phyloP scores from a whole-genome alignment of 2,113 vertebrate species.

The Hiodon alosoides region DNA sequence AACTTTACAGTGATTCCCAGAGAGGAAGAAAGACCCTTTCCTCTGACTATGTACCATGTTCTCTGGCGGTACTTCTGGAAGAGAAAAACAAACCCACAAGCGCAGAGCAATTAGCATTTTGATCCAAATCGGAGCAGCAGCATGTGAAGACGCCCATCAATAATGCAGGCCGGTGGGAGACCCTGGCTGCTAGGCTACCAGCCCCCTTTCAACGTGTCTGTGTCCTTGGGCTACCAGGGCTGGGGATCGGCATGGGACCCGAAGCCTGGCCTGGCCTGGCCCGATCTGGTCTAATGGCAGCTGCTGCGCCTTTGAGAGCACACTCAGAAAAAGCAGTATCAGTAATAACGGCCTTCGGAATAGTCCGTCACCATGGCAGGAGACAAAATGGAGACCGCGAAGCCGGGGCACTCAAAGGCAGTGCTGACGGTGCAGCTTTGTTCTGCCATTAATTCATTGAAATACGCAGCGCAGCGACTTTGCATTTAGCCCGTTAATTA shows the following conservation, averaged over 20 bases:
- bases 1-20: too few relatives aligned
- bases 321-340: slow-evolving; percentile 52
- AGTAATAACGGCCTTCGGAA: slow-evolving; percentile 33
- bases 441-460: not conserved
- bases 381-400: slow-evolving; percentile 38
- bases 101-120: slow-evolving; percentile 43
- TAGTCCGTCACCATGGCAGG: slow-evolving; percentile 30
- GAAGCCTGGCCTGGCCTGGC: slow-evolving; percentile 20
- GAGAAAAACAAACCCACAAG: slow-evolving; percentile 28
- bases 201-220: slow-evolving; percentile 1
- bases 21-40: not conserved
- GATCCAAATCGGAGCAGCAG: slow-evolving; percentile 38
- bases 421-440: not conserved
- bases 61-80: not conserved
- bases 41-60: not conserved
- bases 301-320: slow-evolving; percentile 37
- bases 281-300: slow-evolving; percentile 42
- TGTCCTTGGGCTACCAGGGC: slow-evolving; percentile 32
- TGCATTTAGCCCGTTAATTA: too few relatives aligned
- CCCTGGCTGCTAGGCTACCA: slow-evolving; percentile 35
- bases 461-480: not conserved
- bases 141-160: slow-evolving; percentile 56
- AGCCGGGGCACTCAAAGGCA: not conserved
- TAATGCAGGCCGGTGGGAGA: slow-evolving; percentile 59
- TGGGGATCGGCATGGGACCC: slow-evolving; percentile 21